Evolutionary conservation across 2,113 vertebrate species (phyloP), one percentile per base, ranked within the genome.

Genomic region (Gavia stellata): DNA sequence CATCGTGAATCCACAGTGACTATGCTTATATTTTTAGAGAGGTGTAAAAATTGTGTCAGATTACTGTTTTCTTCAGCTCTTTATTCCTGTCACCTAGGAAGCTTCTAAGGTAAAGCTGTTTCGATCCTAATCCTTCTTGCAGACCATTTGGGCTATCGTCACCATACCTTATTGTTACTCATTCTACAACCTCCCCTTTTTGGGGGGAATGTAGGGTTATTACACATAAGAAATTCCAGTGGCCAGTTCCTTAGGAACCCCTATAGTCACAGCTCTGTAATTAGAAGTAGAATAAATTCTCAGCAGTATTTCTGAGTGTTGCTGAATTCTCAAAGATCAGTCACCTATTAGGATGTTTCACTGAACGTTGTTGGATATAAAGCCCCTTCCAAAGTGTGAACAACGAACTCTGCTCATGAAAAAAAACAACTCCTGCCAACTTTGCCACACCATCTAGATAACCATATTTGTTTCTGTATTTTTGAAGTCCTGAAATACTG

Each of bases 1-100:
- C 45, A 56, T 61, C 29, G 33, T 18, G 59, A 78, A 92, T 72
- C 91, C 61, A 3, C 77, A 72, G 44, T 90, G 77, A 92, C 70
- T 75, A 18, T 49, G 34, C 38, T 68, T 71, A 15, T 73, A 82
- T 90, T 96, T 96, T 93, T 93, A 86, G 74, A 73, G 66, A 80
- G 58, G 58, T 70, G 44, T 91, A 80, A 90, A 89, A 82, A 77
- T 34, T 52, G 6, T 89, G 62, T 61, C 56, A 42, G 24, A 38
- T 81, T 44, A 75, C 74, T 28, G 15, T 0, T 17, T 80, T 91
- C 72, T 88, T 71, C 52, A 72, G 13, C 19, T 79, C 31, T 80
- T 82, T 80, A 70, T 62, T 94, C 42, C 56, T 9, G 5, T 77
- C 29, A 53, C 16, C 74, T 77, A 58, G 44, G 59, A 88, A 85